These are phyloP conservation scores for Noctua janthina DNA, from an alignment of 2,888 invertebrate species.

Conservation along the genomic window DNA sequence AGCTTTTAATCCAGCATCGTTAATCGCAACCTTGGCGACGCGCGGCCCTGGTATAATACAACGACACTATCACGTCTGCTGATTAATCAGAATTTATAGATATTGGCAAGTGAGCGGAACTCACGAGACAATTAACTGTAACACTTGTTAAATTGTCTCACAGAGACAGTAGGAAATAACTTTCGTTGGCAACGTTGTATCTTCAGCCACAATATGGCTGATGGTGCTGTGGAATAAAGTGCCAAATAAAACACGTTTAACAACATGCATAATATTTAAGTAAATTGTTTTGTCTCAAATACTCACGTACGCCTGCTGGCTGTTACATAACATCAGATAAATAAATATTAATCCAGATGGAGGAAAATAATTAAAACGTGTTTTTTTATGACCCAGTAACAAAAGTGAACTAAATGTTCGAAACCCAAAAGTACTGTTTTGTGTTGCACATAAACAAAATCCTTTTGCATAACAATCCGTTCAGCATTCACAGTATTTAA, in stretches of 20 bases:
- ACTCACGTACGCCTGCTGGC: conserved; percentile 37
- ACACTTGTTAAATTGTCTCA: conserved; percentile 83
- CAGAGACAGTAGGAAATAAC: conserved; percentile 82
- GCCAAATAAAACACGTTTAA: conserved; percentile 80
- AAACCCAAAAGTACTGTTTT: conserved; percentile 55
- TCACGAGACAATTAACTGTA: conserved; percentile 80
- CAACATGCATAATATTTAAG: conserved; percentile 61
- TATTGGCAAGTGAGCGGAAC: conserved; percentile 82
- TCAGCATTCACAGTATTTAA: conserved; percentile 66
- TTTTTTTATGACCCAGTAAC: conserved; percentile 45
- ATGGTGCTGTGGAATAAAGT: conserved; percentile 74
- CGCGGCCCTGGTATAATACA: conserved; percentile 67
- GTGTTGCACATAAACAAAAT: conserved; percentile 67
- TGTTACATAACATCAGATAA: conserved; percentile 49
- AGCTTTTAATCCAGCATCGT: conserved; percentile 61
- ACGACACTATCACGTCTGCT: conserved; percentile 74
- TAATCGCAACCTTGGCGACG: conserved; percentile 74
- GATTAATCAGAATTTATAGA: conserved; percentile 84
- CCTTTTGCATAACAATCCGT: conserved; percentile 65
- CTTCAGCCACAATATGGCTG: conserved; percentile 69
- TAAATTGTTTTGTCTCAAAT: conserved; percentile 54
- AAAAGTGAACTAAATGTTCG: conserved; percentile 44
- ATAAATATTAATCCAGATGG: conserved; percentile 40
- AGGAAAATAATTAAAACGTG: conserved; percentile 26
- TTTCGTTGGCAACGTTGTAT: conserved; percentile 81